Base-by-base conservation (phyloP, 1,140 invertebrate species). In the Saccostrea glomerata region DNA sequence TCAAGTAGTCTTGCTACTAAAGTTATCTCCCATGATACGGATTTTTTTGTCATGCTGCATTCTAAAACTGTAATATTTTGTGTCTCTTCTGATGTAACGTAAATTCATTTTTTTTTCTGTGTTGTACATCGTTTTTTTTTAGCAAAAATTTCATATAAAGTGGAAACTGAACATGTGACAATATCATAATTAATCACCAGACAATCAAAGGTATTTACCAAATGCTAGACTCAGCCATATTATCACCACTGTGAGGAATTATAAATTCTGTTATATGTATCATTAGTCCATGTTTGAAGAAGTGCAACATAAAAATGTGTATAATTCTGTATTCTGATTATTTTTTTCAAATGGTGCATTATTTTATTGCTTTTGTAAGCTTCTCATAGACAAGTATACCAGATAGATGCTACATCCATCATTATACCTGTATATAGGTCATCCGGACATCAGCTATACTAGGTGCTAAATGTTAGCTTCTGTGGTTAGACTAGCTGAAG, bases 121-220 rank as follows among this genome's bases (percentile, higher is more conserved):
- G 47, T 47, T 47, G 58, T n/a, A 63, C 1, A 17, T n/a, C 4
- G n/a, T 0, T 63, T 63, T 60, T 60, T 20, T n/a, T 20, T 20
- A 20, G 58, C n/a, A 63, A n/a, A 63, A 0, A 47, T 63, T 63
- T 63, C 58, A 63, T 63, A 7, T 47, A 63, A n/a, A 60, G 0
- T 63, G 17, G 6, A 63, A 63, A 20, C 58, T 63, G 17, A 20
- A 63, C 58, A 63, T 7, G n/a, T 63, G 58, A 63, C 3, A n/a
- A 63, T 63, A n/a, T 63, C 6, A 63, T 20, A 63, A 63, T 63
- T 6, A 20, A 77, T 77, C 70, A 77, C 30, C 23, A 77, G 70
- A 77, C 70, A 77, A 77, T 77, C 70, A 77, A 30, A 25, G 70
- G 70, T 36, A 77, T 77, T 77, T 77, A 77, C 70, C 70, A 77